A percentile compares a stretch with the other conserved stretches of the same genome.
These are phyloP conservation scores for Hoplodrina ambigua DNA, from an alignment of 2,888 invertebrate genomes.

Conservation along the genomic window DNA sequence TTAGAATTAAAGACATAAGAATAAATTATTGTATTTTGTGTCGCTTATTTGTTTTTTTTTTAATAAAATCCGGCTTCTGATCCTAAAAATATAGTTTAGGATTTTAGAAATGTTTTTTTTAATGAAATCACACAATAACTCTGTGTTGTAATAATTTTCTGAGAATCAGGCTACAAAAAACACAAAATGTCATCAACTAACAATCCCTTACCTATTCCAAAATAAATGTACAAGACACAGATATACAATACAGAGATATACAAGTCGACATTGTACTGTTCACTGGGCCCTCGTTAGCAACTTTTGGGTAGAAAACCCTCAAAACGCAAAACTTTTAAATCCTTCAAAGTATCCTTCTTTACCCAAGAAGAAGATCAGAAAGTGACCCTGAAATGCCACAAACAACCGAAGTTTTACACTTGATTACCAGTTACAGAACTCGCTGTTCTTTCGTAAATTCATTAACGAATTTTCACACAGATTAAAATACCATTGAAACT, in stretches of 20 bases:
- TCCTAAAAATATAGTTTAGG: no score
- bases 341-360: background rate
- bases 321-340: background rate
- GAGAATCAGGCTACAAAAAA: no score
- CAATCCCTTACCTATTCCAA: no score
- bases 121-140: no score
- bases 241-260: background rate
- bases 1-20: no score
- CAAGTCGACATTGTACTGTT: background rate
- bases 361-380: background rate
- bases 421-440: slow-evolving; percentile 41
- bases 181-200: no score
- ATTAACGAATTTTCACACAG: slow-evolving; percentile 57
- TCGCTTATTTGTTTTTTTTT: no score
- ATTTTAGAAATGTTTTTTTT: no score
- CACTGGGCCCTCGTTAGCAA: background rate
- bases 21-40: no score
- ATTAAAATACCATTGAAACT: slow-evolving; percentile 60
- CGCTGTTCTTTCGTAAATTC: slow-evolving; percentile 50
- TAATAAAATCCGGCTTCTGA: no score
- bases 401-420: slow-evolving; percentile 34
- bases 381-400: slow-evolving; percentile 15
- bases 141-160: no score
- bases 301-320: background rate
- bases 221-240: no score